phyloP scores from a whole-genome alignment of 1,140 invertebrate genomes.

The Meloidogyne hapla region DNA sequence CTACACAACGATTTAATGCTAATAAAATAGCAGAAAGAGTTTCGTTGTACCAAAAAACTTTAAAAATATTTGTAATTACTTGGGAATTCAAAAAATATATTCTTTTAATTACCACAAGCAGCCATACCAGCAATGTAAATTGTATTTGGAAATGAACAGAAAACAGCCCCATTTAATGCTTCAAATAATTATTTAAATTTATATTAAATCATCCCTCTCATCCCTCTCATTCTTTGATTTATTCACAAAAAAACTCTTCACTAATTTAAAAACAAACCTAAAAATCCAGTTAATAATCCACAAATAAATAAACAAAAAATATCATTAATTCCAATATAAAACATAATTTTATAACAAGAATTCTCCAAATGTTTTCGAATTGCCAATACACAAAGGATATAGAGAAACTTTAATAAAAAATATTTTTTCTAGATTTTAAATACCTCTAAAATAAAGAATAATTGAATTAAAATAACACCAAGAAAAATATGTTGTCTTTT shows the following conservation, averaged over 20 bases:
- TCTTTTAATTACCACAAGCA: neutral
- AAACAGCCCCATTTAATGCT: conserved; percentile 15
- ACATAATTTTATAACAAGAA: conserved; percentile 20
- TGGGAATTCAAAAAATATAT: neutral
- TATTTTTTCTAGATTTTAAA: neutral
- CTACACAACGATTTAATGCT: conserved; percentile 28
- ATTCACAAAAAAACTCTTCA: too few relatives aligned
- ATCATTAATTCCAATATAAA: conserved; percentile 27
- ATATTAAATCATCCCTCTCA: too few relatives aligned
- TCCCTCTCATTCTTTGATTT: too few relatives aligned
- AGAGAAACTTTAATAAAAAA: conserved; percentile 5
- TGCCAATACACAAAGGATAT: conserved; percentile 15
- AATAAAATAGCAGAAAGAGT: neutral
- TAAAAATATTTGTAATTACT: neutral
- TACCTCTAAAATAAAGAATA: conserved; percentile 22
- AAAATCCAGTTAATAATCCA: conserved; percentile 18
- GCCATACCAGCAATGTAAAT: conserved; percentile 10
- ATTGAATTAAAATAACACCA: conserved; percentile 33
- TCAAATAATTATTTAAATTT: neutral
- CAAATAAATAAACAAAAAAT: conserved; percentile 18
- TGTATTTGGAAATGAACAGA: conserved; percentile 2
- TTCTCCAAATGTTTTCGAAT: conserved; percentile 19
- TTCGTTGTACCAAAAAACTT: conserved; percentile 4
- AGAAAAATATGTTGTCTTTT: conserved; percentile 34
- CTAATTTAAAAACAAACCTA: neutral